These are phyloP conservation scores for Stichodactyla helianthus DNA, from an alignment of 64 coral and sea anemone species.

Conservation along the genomic window DNA sequence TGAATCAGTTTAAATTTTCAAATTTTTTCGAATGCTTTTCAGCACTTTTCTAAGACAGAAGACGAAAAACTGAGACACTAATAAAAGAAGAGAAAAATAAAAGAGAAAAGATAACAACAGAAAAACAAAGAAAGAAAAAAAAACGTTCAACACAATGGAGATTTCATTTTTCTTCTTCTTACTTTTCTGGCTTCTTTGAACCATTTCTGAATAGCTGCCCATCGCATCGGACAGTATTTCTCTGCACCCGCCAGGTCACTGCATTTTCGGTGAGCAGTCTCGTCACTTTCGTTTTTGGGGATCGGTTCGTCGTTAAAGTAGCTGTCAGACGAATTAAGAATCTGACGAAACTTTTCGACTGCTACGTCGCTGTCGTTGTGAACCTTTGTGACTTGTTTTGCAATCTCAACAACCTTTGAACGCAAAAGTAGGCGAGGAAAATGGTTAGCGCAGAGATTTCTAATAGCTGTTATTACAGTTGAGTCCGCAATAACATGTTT, in stretches of 20 bases:
- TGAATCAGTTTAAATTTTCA: not conserved
- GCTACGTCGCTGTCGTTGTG: slow-evolving; percentile 14
- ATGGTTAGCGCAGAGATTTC: no score
- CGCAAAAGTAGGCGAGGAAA: not conserved
- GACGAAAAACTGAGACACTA: not conserved
- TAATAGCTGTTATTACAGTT: no score
- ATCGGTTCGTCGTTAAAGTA: slow-evolving; percentile 61
- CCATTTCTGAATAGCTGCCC: slow-evolving; percentile 63
- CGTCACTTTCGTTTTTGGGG: slow-evolving; percentile 56
- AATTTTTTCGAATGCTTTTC: not conserved
- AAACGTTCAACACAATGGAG: not conserved
- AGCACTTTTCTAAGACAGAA: not conserved
- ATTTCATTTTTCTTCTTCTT: not conserved
- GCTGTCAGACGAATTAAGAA: slow-evolving; percentile 49
- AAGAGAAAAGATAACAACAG: not conserved
- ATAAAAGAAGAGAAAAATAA: not conserved
- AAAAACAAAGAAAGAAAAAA: not conserved
- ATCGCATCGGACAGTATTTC: slow-evolving; percentile 62
- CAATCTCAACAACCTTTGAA: slow-evolving; percentile 38
- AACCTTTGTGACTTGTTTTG: slow-evolving; percentile 27
- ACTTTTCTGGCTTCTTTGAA: slow-evolving; percentile 52
- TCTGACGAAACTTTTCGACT: slow-evolving; percentile 29
- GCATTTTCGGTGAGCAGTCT: slow-evolving; percentile 39
- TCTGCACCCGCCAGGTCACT: slow-evolving; percentile 44
- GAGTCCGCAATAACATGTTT: no score